phyloP scores from a whole-genome alignment of 2,113 vertebrate species.

The Ivindomyrus marchei region DNA sequence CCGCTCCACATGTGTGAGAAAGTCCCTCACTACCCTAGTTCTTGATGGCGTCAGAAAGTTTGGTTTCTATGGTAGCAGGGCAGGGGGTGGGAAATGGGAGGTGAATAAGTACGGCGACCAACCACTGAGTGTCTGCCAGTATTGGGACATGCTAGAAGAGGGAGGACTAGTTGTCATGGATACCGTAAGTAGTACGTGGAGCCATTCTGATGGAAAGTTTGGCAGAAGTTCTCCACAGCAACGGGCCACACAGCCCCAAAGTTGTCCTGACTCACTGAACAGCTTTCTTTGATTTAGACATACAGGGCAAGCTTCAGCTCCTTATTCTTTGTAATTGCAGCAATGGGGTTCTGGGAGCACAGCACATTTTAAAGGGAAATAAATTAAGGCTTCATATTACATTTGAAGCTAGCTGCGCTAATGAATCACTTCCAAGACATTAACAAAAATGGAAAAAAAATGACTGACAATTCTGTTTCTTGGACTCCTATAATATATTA shows the following conservation, averaged over 20 bases:
- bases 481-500: background rate
- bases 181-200: slow-evolving; percentile 29
- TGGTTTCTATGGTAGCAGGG: background rate
- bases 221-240: background rate
- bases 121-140: slow-evolving; percentile 23
- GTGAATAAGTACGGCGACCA: background rate
- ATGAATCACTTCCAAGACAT: background rate
- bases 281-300: background rate
- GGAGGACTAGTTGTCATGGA: slow-evolving; percentile 43
- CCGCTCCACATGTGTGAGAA: background rate
- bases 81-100: background rate
- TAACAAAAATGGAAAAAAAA: background rate
- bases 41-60: background rate
- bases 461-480: slow-evolving; percentile 9
- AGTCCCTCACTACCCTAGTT: background rate
- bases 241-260: background rate
- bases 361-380: background rate
- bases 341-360: background rate
- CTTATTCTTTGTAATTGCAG: background rate
- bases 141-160: slow-evolving; percentile 35
- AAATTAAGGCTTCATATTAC: background rate
- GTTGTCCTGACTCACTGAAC: background rate
- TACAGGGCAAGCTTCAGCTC: background rate
- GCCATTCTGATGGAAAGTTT: background rate
- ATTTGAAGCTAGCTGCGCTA: background rate